Evolutionary conservation across 2,888 invertebrate species (phyloP), one percentile per base, ranked within the genome.

Genomic region (Agrilus cyanescens): DNA sequence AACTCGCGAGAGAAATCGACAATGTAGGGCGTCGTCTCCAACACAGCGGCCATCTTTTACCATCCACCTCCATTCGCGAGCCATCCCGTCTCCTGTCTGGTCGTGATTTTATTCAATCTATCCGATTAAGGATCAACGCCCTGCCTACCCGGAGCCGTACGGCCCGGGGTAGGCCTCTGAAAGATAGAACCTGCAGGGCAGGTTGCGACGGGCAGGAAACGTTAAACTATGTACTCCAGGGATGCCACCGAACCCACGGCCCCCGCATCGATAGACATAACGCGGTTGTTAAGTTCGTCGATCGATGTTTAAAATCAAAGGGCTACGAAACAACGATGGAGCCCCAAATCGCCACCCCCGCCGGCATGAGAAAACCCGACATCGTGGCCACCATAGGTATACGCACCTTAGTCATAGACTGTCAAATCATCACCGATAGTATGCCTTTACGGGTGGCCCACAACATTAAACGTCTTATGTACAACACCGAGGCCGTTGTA

Each of bases 211-310:
- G 48, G 1, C 49, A 46, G 30, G 61, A 64, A 45, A 61, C 62
- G 0, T 53, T 57, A 29, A 57, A 56, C 5, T 61, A 61, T 38
- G 43, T 57, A 12, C 52, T 61, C 33, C 62, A 65, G 40, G 40
- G 42, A 15, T 63, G 62, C 46, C 46, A 46, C 33, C 35, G 60
- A 32, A 64, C 62, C 2, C 62, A 64, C 46, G 61, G 60, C 49
- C 62, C 56, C 5, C 47, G 59, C 3, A 50, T 65, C 1, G 16
- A 50, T 32, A 50, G 63, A 8, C 63, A 66, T 32, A 48, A 62
- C 20, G 58, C 52, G 1, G 48, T 60, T 3, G 49, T 46, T 25
- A 46, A 50, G 8, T 40, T 42, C 1, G 15, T 61, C 1, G 51
- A 52, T 1, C 37, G 45, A 1, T 52, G 48, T 12, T 46, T 63